Base-by-base conservation (phyloP, 2,113 vertebrate genomes). In the Glaucidium brasilianum region DNA sequence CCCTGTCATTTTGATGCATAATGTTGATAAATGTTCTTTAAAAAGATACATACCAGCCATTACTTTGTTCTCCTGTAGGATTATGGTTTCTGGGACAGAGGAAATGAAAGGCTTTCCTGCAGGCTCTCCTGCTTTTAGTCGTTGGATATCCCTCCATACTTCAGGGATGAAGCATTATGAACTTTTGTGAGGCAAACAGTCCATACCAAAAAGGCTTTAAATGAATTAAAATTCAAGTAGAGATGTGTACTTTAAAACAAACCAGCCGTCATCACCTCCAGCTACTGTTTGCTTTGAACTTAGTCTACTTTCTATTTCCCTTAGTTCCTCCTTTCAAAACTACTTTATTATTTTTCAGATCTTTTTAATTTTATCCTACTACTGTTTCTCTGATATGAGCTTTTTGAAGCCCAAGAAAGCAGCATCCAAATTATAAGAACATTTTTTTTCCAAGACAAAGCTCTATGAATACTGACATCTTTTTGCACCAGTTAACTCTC, bases 71-170 rank as follows among this genome's bases (percentile, higher is more conserved):
- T 90, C 75, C 90, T 96, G 76, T 52, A 53, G 96, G 95, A 97
- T 94, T 94, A 94, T 34, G 56, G 50, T 96, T 97, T 97, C 91
- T 91, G 74, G 90, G 81, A 74, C 84, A 96, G 73, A 97, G 98
- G 97, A 98, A 98, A 98, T 98, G 27, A 97, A 98, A 95, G 72
- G 71, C 85, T 96, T 97, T 96, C 37, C 93, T 95, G 45, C 52
- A 97, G 91, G 81, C 94, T 94, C 95, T 80, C 69, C 59, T 88
- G 62, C 39, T 84, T 35, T 76, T 84, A 59, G 87, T 96, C 34
- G 29, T 23, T 89, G 82, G 58, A 92, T 88, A 90, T 94, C 32
- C 10, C 67, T 97, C 64, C 68, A 82, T 94, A 85, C 81, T 93
- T 91, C 69, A 87, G 88, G 72, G 52, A 88, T 71, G 60, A 91